Percentiles rank a stretch among this genome's conserved stretches.
phyloP scores from a whole-genome alignment of 2,888 invertebrate species.

The Tachina fera region DNA sequence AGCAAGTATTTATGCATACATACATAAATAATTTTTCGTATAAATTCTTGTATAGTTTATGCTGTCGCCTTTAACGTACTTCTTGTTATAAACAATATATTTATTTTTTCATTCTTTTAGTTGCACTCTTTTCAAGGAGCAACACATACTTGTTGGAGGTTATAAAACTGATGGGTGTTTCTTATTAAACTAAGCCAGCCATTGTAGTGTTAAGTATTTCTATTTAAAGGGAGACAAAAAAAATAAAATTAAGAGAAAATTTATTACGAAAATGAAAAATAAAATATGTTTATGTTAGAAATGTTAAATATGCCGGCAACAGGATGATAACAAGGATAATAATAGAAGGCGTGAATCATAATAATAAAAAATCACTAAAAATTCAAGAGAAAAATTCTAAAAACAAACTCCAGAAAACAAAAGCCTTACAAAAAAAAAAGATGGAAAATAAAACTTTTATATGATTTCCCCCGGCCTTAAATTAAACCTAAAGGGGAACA shows the following conservation, averaged over 20 bases:
- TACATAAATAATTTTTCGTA: conserved; percentile 48
- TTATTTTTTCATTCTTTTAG: neutral
- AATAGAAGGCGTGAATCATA: conserved; percentile 39
- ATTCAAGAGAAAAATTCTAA: conserved; percentile 26
- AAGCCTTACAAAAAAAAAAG: neutral
- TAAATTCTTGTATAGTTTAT: conserved; percentile 62
- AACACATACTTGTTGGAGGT: conserved; percentile 37
- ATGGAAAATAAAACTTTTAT: conserved; percentile 36
- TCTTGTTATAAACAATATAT: conserved; percentile 39
- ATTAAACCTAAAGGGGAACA: neutral
- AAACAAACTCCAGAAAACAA: conserved; percentile 29
- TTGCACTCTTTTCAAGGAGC: conserved; percentile 49
- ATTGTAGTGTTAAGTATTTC: conserved; percentile 53
- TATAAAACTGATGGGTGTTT: conserved; percentile 46
- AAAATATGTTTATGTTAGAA: conserved; percentile 40
- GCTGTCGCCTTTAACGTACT: conserved; percentile 38
- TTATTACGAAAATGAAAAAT: conserved; percentile 16
- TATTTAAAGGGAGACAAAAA: conserved; percentile 30
- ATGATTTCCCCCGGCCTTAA: conserved; percentile 39
- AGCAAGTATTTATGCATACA: conserved; percentile 38
- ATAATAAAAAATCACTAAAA: conserved; percentile 28
- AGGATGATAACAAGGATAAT: conserved; percentile 51
- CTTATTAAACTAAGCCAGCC: conserved; percentile 12
- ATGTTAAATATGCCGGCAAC: conserved; percentile 57
- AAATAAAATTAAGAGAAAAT: conserved; percentile 23